Evolutionary conservation across 2,888 invertebrate species (phyloP).

Genomic region (Zaprionus bogoriensis): DNA sequence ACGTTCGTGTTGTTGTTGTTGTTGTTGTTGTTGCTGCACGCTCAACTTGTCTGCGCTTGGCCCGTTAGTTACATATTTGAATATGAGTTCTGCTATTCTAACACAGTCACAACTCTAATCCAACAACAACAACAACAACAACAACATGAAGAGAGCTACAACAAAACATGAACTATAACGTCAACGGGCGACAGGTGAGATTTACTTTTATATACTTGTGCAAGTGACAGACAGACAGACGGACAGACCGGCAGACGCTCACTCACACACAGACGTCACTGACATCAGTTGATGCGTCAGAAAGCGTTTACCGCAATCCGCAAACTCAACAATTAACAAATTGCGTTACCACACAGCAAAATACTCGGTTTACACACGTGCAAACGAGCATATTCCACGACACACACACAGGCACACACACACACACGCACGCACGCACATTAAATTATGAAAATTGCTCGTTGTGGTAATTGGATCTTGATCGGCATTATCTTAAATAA

Average conservation of each 20-base stretch:
- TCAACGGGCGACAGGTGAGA: constrained; percentile 28
- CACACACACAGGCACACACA: no score
- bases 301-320: background rate
- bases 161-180: background rate
- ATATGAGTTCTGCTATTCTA: constrained; percentile 10
- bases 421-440: no score
- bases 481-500: no score
- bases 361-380: no score
- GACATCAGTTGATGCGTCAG: no score
- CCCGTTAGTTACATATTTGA: constrained; percentile 25
- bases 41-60: constrained; percentile 13
- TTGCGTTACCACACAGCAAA: no score
- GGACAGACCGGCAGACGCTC: background rate
- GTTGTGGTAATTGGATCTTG: no score
- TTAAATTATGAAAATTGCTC: no score
- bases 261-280: no score
- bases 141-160: no score
- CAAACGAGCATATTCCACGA: no score
- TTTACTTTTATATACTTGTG: constrained; percentile 4
- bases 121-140: background rate
- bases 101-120: constrained; percentile 12
- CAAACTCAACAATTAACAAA: background rate
- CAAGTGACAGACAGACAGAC: background rate
- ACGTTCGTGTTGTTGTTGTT: constrained; percentile 11
- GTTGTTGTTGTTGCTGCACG: constrained; percentile 22